Conservation (phyloP, 1,140 invertebrate species). For the Micrasema longulum region DNA sequence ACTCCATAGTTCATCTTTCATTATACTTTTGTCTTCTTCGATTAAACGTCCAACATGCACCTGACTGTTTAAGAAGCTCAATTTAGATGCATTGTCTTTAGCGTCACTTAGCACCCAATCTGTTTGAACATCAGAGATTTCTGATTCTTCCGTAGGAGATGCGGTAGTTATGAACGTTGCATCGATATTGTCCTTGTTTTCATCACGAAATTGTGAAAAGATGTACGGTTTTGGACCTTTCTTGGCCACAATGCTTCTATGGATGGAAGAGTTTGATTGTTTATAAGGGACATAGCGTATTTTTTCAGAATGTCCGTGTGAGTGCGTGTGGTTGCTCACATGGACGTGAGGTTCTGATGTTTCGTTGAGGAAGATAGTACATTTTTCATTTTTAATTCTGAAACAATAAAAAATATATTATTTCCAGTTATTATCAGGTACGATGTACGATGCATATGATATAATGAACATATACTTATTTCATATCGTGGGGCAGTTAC, state of each 20-base stretch:
- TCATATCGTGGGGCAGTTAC: no score
- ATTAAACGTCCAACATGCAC: slow-evolving; percentile 1
- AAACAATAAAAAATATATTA: slow-evolving; percentile 37
- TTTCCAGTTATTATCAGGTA: no score
- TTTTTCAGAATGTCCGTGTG: slow-evolving; percentile 31
- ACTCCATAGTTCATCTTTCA: neutral
- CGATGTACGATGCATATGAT: no score
- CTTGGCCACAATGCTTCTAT: slow-evolving; percentile 40
- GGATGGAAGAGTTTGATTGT: slow-evolving; percentile 32
- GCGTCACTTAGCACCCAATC: slow-evolving; percentile 52
- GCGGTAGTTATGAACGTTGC: neutral
- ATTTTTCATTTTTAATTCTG: slow-evolving; percentile 50
- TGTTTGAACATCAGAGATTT: slow-evolving; percentile 37
- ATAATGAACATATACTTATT: no score
- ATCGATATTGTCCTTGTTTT: slow-evolving; percentile 4
- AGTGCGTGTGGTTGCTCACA: slow-evolving; percentile 2
- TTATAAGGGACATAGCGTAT: slow-evolving; percentile 37
- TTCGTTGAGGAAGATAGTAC: slow-evolving; percentile 49
- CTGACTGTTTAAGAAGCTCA: slow-evolving; percentile 40
- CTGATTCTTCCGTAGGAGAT: neutral
- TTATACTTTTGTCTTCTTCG: slow-evolving; percentile 17
- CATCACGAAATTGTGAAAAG: neutral
- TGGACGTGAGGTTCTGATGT: slow-evolving; percentile 41
- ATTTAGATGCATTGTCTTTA: slow-evolving; percentile 45
- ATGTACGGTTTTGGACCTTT: slow-evolving; percentile 44